A percentile compares a stretch with the other conserved stretches of the same genome.
phyloP scores from a whole-genome alignment of 92 coral and sea anemone species.

The Nematostella vectensis region DNA sequence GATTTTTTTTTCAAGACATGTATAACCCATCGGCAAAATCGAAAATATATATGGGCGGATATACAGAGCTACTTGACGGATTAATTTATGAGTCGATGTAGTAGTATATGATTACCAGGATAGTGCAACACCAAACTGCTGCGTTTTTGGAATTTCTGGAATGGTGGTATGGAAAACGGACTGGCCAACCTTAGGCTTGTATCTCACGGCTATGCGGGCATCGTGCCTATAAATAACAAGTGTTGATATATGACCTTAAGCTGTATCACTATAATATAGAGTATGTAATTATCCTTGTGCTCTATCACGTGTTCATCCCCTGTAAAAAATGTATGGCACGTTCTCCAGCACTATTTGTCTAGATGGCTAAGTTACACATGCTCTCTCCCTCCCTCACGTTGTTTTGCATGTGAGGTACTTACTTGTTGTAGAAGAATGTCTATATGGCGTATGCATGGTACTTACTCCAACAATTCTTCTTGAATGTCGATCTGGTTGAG shows the following conservation, averaged over 20 bases:
- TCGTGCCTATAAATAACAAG: conserved; percentile 63
- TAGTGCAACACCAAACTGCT: conserved; percentile 90
- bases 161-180: conserved; percentile 82
- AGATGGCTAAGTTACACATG: conserved; percentile 79
- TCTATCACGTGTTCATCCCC: no score
- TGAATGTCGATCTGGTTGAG: conserved; percentile 87
- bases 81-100: no score
- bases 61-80: no score
- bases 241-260: background rate
- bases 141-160: conserved; percentile 58
- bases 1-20: no score
- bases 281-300: conserved; percentile 68
- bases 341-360: conserved; percentile 75
- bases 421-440: conserved; percentile 83
- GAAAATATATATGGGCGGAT: no score
- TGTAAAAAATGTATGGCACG: no score
- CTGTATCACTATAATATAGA: conserved; percentile 74
- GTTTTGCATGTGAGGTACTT: no score
- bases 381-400: conserved; percentile 63
- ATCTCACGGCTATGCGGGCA: conserved; percentile 37
- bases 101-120: no score
- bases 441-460: no score
- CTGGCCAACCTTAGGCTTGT: conserved; percentile 60
- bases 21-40: no score
- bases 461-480: conserved; percentile 70